phyloP scores from a whole-genome alignment of 2,113 vertebrate genomes.

The Corythoichthys haematopterus region DNA sequence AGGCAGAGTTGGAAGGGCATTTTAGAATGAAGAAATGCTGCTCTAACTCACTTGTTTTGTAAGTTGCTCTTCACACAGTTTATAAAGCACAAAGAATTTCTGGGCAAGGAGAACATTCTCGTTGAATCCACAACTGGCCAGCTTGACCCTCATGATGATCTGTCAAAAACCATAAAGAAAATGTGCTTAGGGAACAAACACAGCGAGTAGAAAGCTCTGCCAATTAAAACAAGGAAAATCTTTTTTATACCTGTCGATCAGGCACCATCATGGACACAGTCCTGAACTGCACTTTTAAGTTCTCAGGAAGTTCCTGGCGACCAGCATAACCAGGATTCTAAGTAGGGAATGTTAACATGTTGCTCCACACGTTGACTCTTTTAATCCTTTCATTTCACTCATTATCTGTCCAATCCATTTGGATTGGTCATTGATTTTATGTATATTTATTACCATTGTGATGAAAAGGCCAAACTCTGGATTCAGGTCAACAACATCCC shows the following conservation, averaged over 20 bases:
- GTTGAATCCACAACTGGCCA: slow-evolving; percentile 85
- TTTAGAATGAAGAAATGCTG: too few species aligned
- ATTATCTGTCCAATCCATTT: too few species aligned
- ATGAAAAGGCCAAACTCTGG: slow-evolving; percentile 87
- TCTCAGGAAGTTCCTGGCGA: slow-evolving; percentile 87
- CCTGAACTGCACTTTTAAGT: slow-evolving; percentile 84
- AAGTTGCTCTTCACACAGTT: slow-evolving; percentile 87
- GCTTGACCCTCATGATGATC: slow-evolving; percentile 89
- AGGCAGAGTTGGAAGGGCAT: neutral
- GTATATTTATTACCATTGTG: slow-evolving; percentile 75
- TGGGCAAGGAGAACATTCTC: slow-evolving; percentile 80
- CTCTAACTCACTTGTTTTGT: slow-evolving; percentile 79
- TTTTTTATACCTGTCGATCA: slow-evolving; percentile 76
- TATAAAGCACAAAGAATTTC: slow-evolving; percentile 86
- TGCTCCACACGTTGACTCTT: neutral
- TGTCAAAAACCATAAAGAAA: slow-evolving; percentile 39
- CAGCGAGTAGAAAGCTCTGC: neutral
- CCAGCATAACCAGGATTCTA: slow-evolving; percentile 90
- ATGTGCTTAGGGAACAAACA: neutral
- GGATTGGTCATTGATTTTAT: too few species aligned
- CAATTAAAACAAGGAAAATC: neutral
- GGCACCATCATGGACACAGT: slow-evolving; percentile 89
- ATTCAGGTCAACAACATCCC: slow-evolving; percentile 81
- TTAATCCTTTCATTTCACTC: neutral
- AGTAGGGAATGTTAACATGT: slow-evolving; percentile 1